Percentiles rank a stretch among this genome's conserved stretches.
Evolutionary conservation across 2,797 vertebrate species (phyloP).

Genomic region (Chrosomus eos): DNA sequence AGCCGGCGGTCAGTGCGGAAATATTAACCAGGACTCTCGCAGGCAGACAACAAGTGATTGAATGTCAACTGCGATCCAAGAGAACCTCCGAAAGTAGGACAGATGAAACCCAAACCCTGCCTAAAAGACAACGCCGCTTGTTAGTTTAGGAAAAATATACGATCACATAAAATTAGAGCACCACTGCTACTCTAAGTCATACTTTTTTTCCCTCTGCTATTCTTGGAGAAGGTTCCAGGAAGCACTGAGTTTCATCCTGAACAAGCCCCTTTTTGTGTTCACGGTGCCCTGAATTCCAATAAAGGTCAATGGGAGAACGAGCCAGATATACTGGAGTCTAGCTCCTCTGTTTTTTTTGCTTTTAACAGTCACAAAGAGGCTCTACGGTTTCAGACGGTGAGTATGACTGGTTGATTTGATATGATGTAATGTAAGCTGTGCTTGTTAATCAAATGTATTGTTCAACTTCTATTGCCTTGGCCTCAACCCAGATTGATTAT

Average conservation of each 20-base stretch:
- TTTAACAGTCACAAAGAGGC: constrained; percentile 41
- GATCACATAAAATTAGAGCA: constrained; percentile 54
- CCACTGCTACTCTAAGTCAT: constrained; percentile 38
- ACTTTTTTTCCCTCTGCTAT: constrained; percentile 31
- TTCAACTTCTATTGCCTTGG: not conserved
- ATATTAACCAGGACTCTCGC: constrained; percentile 58
- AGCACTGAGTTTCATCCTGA: constrained; percentile 49
- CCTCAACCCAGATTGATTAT: constrained; percentile 16
- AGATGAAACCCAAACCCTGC: constrained; percentile 63
- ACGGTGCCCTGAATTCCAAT: constrained; percentile 50
- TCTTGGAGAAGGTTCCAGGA: constrained; percentile 56
- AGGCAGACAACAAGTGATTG: constrained; percentile 62
- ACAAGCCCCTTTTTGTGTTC: constrained; percentile 53
- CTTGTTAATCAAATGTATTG: not conserved
- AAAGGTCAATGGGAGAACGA: constrained; percentile 52
- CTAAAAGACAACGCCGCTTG: constrained; percentile 57
- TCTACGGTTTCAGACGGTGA: constrained; percentile 12
- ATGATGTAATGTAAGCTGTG: constrained; percentile 21
- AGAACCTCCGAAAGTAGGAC: constrained; percentile 54
- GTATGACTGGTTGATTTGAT: constrained; percentile 40
- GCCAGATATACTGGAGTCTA: constrained; percentile 46
- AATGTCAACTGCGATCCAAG: constrained; percentile 61
- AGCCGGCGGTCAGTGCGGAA: constrained; percentile 64
- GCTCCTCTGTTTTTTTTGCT: constrained; percentile 14
- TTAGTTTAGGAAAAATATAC: constrained; percentile 61